phyloP scores from a whole-genome alignment of 2,888 invertebrate genomes.

The Drosophila mimica region DNA sequence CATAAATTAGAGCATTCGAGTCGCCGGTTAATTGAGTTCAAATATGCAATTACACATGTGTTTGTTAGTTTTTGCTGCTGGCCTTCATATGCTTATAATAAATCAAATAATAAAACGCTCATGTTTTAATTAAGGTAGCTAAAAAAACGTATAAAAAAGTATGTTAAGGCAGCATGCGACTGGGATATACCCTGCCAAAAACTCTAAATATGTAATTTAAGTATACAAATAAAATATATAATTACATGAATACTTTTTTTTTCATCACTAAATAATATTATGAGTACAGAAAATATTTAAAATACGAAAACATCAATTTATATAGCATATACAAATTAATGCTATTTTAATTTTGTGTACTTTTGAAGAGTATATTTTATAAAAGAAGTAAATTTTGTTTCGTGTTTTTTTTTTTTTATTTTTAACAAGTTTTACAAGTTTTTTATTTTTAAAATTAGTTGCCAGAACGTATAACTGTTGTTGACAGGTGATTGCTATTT shows the following conservation, averaged over 20 bases:
- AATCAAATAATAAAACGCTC: constrained; percentile 70
- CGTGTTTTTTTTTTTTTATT: no score
- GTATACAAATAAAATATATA: not conserved
- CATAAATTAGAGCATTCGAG: constrained; percentile 51
- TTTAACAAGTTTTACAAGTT: no score
- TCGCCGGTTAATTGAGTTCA: constrained; percentile 72
- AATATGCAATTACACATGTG: constrained; percentile 69
- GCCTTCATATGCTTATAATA: constrained; percentile 51
- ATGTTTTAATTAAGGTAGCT: constrained; percentile 69
- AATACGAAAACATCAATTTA: not conserved
- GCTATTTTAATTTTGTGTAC: not conserved
- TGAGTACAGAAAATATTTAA: not conserved
- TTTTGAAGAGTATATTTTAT: not conserved
- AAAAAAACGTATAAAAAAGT: constrained; percentile 23
- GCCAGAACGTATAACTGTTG: not conserved
- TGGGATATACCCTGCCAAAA: not conserved
- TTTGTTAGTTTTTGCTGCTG: constrained; percentile 42
- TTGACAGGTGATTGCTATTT: not conserved
- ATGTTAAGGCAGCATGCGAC: not conserved
- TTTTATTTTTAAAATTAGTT: no score
- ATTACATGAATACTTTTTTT: not conserved
- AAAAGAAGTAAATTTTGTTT: no score
- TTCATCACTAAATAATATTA: no score
- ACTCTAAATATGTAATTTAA: not conserved
- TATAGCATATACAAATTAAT: not conserved